Percentiles rank a stretch among this genome's conserved stretches.
phyloP scores from a whole-genome alignment of 2,888 invertebrate species.

The Fragum sueziense region DNA sequence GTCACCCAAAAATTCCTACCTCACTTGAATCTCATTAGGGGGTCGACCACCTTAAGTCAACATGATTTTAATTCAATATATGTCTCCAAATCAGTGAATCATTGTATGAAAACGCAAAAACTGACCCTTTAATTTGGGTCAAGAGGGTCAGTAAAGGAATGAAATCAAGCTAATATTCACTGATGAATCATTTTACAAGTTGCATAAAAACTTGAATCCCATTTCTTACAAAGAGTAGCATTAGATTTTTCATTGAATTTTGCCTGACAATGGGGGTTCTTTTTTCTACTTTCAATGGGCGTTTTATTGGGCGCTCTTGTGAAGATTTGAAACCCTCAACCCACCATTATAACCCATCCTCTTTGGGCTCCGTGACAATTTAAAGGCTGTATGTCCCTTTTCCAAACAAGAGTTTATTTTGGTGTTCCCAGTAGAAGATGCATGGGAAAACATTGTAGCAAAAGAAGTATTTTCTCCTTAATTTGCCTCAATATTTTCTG shows the following conservation, averaged over 20 bases:
- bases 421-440: no score
- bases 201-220: slow-evolving; percentile 21
- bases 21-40: no score
- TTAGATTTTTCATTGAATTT: slow-evolving; percentile 21
- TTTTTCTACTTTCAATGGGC: slow-evolving; percentile 21
- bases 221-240: slow-evolving; percentile 17
- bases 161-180: slow-evolving; percentile 21
- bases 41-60: no score
- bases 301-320: slow-evolving; percentile 21
- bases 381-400: no score
- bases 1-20: no score
- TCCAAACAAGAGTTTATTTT: no score
- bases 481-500: no score
- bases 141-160: neutral
- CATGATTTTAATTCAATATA: no score
- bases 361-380: neutral
- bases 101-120: no score
- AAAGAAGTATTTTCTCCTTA: no score
- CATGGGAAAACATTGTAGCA: no score
- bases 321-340: slow-evolving; percentile 11
- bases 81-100: no score
- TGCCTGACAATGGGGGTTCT: slow-evolving; percentile 16
- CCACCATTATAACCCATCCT: neutral
- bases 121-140: neutral
- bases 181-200: slow-evolving; percentile 24